Conservation (phyloP, 2,113 vertebrate species). For the Sinocyclocheilus grahami region DNA sequence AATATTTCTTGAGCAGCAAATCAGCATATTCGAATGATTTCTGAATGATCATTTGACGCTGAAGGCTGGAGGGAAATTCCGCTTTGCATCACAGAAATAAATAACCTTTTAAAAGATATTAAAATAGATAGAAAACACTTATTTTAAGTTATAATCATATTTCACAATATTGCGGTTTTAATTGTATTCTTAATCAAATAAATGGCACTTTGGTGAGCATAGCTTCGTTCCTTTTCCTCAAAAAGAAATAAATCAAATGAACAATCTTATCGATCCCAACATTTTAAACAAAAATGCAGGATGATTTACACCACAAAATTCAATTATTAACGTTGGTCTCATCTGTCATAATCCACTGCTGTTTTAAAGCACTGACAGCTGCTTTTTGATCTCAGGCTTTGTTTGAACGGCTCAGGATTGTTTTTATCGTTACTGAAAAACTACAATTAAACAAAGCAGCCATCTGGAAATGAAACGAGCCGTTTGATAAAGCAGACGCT, state of each 20-base stretch:
- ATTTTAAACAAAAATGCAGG: background rate
- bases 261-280: background rate
- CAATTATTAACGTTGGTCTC: background rate
- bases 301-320: background rate
- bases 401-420: background rate
- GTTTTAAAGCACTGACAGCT: conserved; percentile 15
- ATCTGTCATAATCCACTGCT: background rate
- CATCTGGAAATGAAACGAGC: conserved; percentile 11
- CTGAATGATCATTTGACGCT: background rate
- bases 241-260: background rate
- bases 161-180: background rate
- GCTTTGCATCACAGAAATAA: background rate
- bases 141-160: background rate
- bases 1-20: background rate
- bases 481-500: background rate
- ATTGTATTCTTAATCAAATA: background rate
- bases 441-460: conserved; percentile 17
- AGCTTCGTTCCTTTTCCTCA: background rate
- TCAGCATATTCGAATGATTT: background rate
- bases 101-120: background rate
- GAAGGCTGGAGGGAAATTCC: background rate
- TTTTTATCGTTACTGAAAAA: conserved; percentile 5
- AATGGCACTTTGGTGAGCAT: background rate
- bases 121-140: background rate
- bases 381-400: background rate